These are phyloP conservation scores for Tragelaphus buxtoni DNA, from an alignment of 2,113 vertebrate genomes.

Conservation along the genomic window DNA sequence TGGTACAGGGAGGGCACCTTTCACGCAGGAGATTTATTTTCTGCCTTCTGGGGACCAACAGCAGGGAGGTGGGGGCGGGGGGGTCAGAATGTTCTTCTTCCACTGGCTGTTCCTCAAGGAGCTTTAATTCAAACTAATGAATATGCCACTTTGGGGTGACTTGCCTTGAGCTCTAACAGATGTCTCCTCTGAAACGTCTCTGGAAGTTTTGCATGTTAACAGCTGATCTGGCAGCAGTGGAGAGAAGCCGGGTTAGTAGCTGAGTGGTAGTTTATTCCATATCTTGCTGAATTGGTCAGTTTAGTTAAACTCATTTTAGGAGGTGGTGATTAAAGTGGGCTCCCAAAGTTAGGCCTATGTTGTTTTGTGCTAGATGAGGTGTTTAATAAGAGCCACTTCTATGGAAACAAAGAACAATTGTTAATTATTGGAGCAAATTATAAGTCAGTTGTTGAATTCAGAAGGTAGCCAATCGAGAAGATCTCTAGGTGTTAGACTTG, in stretches of 20 bases:
- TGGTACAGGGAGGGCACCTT: neutral
- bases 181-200: neutral
- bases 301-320: neutral
- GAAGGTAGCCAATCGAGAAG: neutral
- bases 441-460: neutral
- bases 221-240: neutral
- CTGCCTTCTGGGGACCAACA: neutral
- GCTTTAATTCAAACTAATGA: neutral
- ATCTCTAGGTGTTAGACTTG: neutral
- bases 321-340: neutral
- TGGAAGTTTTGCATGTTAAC: neutral
- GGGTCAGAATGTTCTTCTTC: neutral
- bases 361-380: neutral
- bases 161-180: neutral
- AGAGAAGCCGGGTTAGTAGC: neutral
- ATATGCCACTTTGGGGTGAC: neutral
- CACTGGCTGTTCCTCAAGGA: neutral
- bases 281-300: neutral
- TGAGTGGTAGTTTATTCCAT: neutral
- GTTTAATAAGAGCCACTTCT: neutral
- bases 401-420: neutral
- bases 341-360: neutral
- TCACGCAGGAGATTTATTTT: neutral
- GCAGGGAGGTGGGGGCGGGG: neutral
- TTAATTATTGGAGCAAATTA: neutral